Evolutionary conservation across 2,797 vertebrate species (phyloP).

Genomic region (Parambassis ranga): DNA sequence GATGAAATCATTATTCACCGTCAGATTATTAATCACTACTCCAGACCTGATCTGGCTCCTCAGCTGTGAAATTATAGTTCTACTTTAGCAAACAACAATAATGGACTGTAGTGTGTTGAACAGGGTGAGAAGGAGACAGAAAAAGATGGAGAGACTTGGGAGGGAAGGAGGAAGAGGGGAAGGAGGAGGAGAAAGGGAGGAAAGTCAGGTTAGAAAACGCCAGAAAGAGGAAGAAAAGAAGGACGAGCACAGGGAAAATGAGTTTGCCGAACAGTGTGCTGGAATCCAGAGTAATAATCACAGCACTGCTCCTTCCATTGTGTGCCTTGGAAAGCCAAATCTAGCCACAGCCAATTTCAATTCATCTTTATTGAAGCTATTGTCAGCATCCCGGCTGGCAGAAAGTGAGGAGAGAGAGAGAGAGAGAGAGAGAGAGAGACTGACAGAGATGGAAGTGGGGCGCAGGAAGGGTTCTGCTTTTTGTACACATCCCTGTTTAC

Average conservation of each 20-base stretch:
- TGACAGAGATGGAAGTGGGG: slow-evolving; percentile 19
- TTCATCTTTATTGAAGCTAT: slow-evolving; percentile 75
- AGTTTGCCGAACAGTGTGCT: slow-evolving; percentile 58
- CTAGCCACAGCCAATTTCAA: slow-evolving; percentile 70
- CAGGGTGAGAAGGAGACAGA: slow-evolving; percentile 15
- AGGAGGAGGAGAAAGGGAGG: slow-evolving; percentile 18
- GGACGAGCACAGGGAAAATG: slow-evolving; percentile 44
- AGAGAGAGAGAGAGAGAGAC: slow-evolving; percentile 24
- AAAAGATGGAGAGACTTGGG: slow-evolving; percentile 29
- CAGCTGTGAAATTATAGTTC: slow-evolving; percentile 84
- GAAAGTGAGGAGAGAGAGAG: slow-evolving; percentile 21
- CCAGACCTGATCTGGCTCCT: slow-evolving; percentile 75
- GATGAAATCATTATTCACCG: slow-evolving; percentile 77
- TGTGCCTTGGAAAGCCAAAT: slow-evolving; percentile 64
- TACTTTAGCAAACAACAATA: slow-evolving; percentile 84
- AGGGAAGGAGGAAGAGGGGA: neutral
- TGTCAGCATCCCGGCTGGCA: slow-evolving; percentile 64
- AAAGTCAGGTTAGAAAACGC: slow-evolving; percentile 29
- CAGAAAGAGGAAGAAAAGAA: slow-evolving; percentile 11
- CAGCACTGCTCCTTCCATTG: slow-evolving; percentile 63
- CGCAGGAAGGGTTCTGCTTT: no score
- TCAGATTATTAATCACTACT: slow-evolving; percentile 82
- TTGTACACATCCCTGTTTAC: no score
- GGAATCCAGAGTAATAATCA: slow-evolving; percentile 75
- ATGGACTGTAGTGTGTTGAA: slow-evolving; percentile 66